Base-by-base conservation (phyloP, 1,140 invertebrate species). In the Nylanderia fulva region DNA sequence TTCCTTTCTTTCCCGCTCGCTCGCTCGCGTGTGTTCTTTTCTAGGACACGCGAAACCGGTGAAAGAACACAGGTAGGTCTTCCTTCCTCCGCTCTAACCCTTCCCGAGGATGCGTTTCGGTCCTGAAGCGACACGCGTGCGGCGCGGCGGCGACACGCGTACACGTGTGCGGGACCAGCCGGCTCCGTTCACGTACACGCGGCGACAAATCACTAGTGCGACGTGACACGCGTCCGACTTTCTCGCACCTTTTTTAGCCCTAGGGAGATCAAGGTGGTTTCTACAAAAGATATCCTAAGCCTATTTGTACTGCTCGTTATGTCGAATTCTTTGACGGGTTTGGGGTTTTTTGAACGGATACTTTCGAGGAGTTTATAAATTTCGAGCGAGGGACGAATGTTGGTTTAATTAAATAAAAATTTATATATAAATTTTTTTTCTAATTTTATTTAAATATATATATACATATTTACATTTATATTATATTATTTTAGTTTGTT, bases 191-290 rank as follows among this genome's bases (percentile, higher is more conserved):
- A 45, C 36, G 29, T 61, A 77, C 45, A 60, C 52, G 11, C 69
- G 48, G 85, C 91, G 91, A 91, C 92, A 93, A 94, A 94, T 94
- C 92, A 92, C 91, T 77, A 86, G 61, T 84, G 84, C 76, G 79
- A 63, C 66, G 86, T 87, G 92, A 93, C 93, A 94, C 93, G 91
- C 92, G 93, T 93, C 92, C 90, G 87, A 92, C 88, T 94, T 92
- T 92, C 88, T 80, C 83, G 18, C 75, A 76, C 42, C 91, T 92
- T 90, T 89, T 90, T 91, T 89, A 92, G 6, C 9, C 6, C 33
- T 68, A n/a, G 5, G 9, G 54, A 68, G 54, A 64, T 27, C 2
- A 33, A 56, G 15, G 6, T 77, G 48, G 33, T 63, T 36, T 77
- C 18, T 61, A 21, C 15, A 21, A 33, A 5, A 45, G 24, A 27